Conservation (phyloP, 2,888 invertebrate genomes). For the Drosophila subquinaria region DNA sequence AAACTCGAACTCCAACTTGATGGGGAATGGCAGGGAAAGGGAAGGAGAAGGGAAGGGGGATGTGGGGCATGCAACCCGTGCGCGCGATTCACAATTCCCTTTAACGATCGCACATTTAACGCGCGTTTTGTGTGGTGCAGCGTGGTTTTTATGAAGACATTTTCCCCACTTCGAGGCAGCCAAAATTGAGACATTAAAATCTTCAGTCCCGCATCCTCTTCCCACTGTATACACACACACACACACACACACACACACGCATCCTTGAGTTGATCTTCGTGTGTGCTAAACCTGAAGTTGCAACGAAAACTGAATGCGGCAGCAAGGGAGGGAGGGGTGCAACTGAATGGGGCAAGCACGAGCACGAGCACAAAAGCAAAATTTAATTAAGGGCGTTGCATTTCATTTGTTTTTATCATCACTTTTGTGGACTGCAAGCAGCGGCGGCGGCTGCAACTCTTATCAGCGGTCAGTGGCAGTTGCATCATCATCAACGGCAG, state of each 20-base stretch:
- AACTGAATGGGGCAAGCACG: constrained; percentile 19
- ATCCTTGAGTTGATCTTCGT: constrained; percentile 30
- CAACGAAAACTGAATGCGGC: constrained; percentile 16
- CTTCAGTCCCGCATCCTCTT: constrained; percentile 26
- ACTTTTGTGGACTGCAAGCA: constrained; percentile 25
- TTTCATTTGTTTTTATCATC: constrained; percentile 75
- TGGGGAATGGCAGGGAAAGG: too few relatives aligned
- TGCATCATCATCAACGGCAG: constrained; percentile 45
- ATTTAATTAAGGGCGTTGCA: constrained; percentile 79
- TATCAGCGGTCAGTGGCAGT: constrained; percentile 70
- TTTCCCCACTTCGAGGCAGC: constrained; percentile 61
- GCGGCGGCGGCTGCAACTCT: constrained; percentile 37
- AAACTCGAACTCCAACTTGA: constrained; percentile 39
- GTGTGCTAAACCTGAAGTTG: constrained; percentile 29
- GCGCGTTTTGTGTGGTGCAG: constrained; percentile 69
- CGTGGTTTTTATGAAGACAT: constrained; percentile 76
- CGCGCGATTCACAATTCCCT: constrained; percentile 64
- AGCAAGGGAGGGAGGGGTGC: background rate
- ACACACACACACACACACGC: background rate
- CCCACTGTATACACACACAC: background rate
- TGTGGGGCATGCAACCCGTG: constrained; percentile 37
- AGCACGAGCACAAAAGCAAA: constrained; percentile 40
- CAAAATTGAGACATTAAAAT: constrained; percentile 83
- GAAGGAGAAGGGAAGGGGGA: background rate
- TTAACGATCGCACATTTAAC: constrained; percentile 81